A percentile compares a stretch with the other conserved stretches of the same genome.
These are phyloP conservation scores for Zoanthus sociatus DNA, from an alignment of 92 coral and sea anemone genomes.

Conservation along the genomic window DNA sequence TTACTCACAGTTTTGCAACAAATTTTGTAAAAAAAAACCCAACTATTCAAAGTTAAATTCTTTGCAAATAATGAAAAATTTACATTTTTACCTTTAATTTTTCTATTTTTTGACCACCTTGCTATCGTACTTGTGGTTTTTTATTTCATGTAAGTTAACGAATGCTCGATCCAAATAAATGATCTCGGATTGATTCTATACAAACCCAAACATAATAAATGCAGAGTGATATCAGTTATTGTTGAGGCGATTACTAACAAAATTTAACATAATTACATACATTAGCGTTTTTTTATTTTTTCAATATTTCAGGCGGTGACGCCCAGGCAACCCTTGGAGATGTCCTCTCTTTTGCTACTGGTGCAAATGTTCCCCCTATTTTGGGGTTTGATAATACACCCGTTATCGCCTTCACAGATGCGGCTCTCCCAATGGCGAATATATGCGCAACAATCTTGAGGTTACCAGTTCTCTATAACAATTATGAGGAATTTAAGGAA, in stretches of 20 bases:
- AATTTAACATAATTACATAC: neutral
- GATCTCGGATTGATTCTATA: neutral
- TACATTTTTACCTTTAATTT: neutral
- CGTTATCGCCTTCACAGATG: slow-evolving; percentile 18
- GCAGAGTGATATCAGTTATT: neutral
- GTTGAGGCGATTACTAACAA: neutral
- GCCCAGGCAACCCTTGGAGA: slow-evolving; percentile 45
- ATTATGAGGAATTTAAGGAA: slow-evolving; percentile 42
- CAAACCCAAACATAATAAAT: neutral
- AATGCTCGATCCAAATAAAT: neutral
- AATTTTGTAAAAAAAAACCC: neutral
- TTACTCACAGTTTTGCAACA: too few relatives aligned
- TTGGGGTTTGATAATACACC: slow-evolving; percentile 54
- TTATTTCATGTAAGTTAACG: neutral
- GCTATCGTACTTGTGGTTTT: neutral
- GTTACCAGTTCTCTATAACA: slow-evolving; percentile 24
- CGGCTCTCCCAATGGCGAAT: slow-evolving; percentile 33
- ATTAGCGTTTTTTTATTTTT: neutral
- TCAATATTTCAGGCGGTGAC: slow-evolving; percentile 32
- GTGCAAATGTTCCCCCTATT: slow-evolving; percentile 28
- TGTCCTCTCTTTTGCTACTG: slow-evolving; percentile 46
- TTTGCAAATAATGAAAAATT: neutral
- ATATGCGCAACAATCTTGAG: slow-evolving; percentile 25
- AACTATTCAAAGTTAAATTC: neutral
- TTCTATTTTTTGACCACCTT: neutral